A percentile compares a stretch with the other conserved stretches of the same genome.
Conservation (phyloP, 2,888 invertebrate genomes). For the Drosophila phalerata region DNA sequence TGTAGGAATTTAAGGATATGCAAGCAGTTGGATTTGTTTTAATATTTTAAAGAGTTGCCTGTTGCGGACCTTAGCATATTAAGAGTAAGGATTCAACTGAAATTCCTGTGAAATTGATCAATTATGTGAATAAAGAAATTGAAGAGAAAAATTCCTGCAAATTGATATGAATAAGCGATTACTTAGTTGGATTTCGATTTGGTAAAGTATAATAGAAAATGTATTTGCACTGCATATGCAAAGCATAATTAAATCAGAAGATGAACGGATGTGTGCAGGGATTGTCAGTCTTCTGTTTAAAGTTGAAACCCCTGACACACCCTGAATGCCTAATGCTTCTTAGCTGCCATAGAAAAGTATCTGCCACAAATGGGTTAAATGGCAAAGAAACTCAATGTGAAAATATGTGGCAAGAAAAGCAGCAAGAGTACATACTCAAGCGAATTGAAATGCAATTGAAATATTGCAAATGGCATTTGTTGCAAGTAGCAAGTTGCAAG, state of each 20-base stretch:
- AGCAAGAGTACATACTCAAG: slow-evolving; percentile 27
- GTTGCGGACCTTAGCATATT: not conserved
- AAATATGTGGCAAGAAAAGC: slow-evolving; percentile 16
- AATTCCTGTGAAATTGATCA: not conserved
- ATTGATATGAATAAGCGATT: slow-evolving; percentile 33
- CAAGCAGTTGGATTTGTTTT: too few species aligned
- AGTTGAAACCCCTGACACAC: not conserved
- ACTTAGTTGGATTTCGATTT: slow-evolving; percentile 20
- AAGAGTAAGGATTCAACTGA: not conserved
- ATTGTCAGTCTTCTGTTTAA: not conserved
- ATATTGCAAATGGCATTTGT: slow-evolving; percentile 72
- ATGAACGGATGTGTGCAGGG: slow-evolving; percentile 4
- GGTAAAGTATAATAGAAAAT: slow-evolving; percentile 15
- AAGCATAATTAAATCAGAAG: slow-evolving; percentile 59
- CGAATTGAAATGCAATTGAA: slow-evolving; percentile 71
- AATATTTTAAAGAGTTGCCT: not conserved
- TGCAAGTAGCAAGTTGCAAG: slow-evolving; percentile 39
- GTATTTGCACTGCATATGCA: slow-evolving; percentile 36
- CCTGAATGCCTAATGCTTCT: slow-evolving; percentile 1
- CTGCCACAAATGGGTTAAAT: slow-evolving; percentile 9
- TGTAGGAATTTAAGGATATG: too few species aligned
- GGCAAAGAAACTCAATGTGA: slow-evolving; percentile 38
- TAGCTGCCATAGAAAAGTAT: slow-evolving; percentile 1
- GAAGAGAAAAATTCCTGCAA: not conserved
- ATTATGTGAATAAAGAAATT: not conserved